Evolutionary conservation across 1,140 invertebrate species (phyloP), one percentile per base, ranked within the genome.

Genomic region (Temnothorax nylanderi): DNA sequence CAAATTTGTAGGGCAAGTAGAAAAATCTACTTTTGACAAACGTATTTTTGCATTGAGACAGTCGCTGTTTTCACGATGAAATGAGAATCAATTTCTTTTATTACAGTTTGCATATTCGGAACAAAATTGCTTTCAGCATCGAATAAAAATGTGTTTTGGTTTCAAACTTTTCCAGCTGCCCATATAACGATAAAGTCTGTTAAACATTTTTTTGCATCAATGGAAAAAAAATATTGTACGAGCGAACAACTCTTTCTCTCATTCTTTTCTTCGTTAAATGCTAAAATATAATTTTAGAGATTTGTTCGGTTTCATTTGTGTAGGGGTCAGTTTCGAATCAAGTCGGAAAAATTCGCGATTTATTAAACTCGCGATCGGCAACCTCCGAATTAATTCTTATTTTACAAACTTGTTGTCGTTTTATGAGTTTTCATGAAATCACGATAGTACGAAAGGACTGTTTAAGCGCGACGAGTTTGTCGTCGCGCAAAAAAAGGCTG

Each of bases 341-440:
- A 44, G 32, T 49, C n/a, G 11, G 34, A 16, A 26, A 80, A 26
- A 37, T 49, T 32, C 10, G 60, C 32, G 11, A 49, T 78, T 78
- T 65, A 78, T 92, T 65, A 34, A 8, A 51, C n/a, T n/a, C 11
- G 88, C 91, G 32, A 65, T 65, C 47, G 76, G 18, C 41, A 44
- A 8, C 65, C 18, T 18, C n/a, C 18, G 3, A 78, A 13, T 54
- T 67, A 67, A 80, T 51, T 51, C 32, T 26, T 26, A 26, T 26
- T 26, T 26, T 41, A 56, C 2, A 37, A 80, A 54, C 34, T 37
- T 37, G 58, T 67, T 37, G n/a, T n/a, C n/a, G 41, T 65, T 67
- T 32, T 41, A 80, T 80, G n/a, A 80, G 67, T 80, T 67, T 80
- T 80, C 47, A 80, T 67, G 77, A 80, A 47, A 16, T 51, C 11